Evolutionary conservation across 2,113 vertebrate species (phyloP).

Genomic region (Falcunculus frontatus): DNA sequence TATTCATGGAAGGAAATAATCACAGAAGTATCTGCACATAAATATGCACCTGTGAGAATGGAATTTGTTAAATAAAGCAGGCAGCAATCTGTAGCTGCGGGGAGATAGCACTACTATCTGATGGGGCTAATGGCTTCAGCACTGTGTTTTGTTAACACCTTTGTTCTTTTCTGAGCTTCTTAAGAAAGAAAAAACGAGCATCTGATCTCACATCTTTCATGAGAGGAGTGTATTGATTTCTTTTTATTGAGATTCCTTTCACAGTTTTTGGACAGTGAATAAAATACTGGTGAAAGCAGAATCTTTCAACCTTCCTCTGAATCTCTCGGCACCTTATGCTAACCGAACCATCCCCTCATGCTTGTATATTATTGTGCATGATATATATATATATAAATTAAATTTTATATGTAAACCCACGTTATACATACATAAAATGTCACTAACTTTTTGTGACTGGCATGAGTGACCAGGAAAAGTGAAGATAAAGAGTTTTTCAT

Average conservation of each 20-base stretch:
- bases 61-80: not conserved
- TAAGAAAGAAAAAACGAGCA: not conserved
- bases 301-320: not conserved
- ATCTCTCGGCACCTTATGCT: not conserved
- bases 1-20: not conserved
- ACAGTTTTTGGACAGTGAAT: not conserved
- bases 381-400: not conserved
- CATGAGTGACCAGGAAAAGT: not conserved
- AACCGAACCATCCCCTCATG: not conserved
- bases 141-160: not conserved
- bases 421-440: not conserved
- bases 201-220: not conserved
- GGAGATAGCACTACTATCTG: not conserved
- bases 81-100: not conserved
- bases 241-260: not conserved
- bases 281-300: not conserved
- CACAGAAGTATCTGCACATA: not conserved
- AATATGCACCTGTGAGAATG: not conserved
- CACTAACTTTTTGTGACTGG: not conserved
- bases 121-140: not conserved
- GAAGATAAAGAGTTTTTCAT: not conserved
- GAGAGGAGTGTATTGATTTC: not conserved
- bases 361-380: not conserved
- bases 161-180: not conserved
- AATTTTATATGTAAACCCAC: not conserved